Conservation (phyloP, 1,140 invertebrate genomes). For the Lasaia peninsularis region DNA sequence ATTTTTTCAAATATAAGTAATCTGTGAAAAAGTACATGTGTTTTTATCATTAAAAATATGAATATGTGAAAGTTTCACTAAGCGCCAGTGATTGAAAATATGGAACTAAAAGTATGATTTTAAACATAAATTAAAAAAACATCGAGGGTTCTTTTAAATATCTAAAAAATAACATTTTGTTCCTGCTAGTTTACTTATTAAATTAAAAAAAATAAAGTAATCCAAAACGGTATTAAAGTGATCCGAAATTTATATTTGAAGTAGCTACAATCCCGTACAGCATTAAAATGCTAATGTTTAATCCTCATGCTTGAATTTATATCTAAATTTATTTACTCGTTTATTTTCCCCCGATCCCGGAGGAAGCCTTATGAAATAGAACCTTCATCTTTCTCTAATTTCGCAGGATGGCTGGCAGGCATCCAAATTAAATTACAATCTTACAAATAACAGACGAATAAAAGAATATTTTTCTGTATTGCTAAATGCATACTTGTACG, state of each 20-base stretch:
- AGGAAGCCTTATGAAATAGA: constrained; percentile 18
- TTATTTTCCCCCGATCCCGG: constrained; percentile 13
- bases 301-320: constrained; percentile 10
- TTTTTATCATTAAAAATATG: too few species aligned
- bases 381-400: constrained; percentile 11
- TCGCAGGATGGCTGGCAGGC: constrained; percentile 4
- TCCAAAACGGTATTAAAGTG: background rate
- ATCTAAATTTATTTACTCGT: constrained; percentile 12
- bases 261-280: constrained; percentile 3
- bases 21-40: too few species aligned
- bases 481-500: background rate
- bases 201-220: too few species aligned
- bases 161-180: too few species aligned
- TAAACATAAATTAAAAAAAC: too few species aligned
- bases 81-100: too few species aligned
- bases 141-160: too few species aligned
- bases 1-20: too few species aligned
- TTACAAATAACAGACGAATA: constrained; percentile 12
- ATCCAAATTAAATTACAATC: constrained; percentile 16
- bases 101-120: too few species aligned
- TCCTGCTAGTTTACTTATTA: too few species aligned
- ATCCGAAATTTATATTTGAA: constrained; percentile 7
- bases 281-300: constrained; percentile 14
- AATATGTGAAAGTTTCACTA: too few species aligned
- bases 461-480: constrained; percentile 6